phyloP scores from a whole-genome alignment of 2,113 vertebrate genomes.

The Peromyscus polionotus region DNA sequence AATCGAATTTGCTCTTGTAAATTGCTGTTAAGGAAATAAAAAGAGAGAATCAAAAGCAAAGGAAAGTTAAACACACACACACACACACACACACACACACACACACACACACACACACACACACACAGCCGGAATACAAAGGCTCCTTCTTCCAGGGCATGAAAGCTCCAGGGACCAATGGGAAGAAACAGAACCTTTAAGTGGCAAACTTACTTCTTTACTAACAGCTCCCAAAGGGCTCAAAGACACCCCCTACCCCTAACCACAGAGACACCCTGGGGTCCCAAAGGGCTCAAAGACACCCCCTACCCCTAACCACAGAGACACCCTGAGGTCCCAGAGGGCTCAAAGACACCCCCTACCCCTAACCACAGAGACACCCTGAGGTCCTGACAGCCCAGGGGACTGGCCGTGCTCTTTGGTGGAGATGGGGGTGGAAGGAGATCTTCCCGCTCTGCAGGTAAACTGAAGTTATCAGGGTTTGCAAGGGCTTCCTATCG shows the following conservation, averaged over 20 bases:
- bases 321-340: neutral
- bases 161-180: slow-evolving; percentile 32
- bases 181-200: neutral
- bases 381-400: neutral
- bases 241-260: neutral
- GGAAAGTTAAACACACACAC: slow-evolving; percentile 35
- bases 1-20: slow-evolving; percentile 81
- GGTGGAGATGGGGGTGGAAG: neutral
- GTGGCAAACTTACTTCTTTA: neutral
- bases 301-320: neutral
- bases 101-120: neutral
- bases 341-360: neutral
- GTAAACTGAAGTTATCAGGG: neutral
- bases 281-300: neutral
- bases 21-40: slow-evolving; percentile 68
- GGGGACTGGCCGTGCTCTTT: neutral
- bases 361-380: neutral
- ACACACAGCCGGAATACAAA: slow-evolving; percentile 49
- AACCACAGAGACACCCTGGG: neutral
- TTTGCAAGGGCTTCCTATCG: neutral
- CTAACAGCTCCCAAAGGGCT: neutral
- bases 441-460: neutral
- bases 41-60: slow-evolving; percentile 64
- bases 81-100: neutral
- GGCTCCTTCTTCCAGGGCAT: slow-evolving; percentile 10